Evolutionary conservation across 1,140 invertebrate genomes (phyloP).

Genomic region (Vollenhovia emeryi): DNA sequence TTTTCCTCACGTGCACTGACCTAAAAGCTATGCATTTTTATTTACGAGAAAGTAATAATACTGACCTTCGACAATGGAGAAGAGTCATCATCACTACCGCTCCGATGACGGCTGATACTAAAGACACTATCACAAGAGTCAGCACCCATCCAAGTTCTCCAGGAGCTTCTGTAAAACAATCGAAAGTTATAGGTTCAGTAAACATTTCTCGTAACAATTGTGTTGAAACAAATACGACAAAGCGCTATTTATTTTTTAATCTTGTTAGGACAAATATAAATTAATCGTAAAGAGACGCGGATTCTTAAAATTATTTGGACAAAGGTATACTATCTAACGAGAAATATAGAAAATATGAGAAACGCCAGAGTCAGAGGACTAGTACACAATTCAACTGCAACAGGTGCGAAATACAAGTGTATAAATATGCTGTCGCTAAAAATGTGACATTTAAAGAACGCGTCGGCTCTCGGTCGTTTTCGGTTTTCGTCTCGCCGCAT

Average conservation of each 20-base stretch:
- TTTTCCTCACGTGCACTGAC: neutral
- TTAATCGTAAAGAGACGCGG: neutral
- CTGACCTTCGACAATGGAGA: slow-evolving; percentile 85
- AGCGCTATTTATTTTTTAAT: neutral
- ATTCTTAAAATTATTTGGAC: neutral
- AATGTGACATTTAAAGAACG: slow-evolving; percentile 4
- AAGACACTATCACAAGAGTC: slow-evolving; percentile 85
- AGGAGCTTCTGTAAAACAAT: slow-evolving; percentile 82
- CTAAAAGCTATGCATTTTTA: neutral
- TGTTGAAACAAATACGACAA: neutral
- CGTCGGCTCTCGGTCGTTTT: neutral
- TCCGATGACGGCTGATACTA: slow-evolving; percentile 86
- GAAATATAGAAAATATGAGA: neutral
- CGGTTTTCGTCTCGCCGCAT: neutral
- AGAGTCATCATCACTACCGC: slow-evolving; percentile 86
- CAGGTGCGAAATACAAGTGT: neutral
- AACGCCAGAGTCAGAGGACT: neutral
- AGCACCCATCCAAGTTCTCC: slow-evolving; percentile 86
- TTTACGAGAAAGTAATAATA: slow-evolving; percentile 48
- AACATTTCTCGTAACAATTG: neutral
- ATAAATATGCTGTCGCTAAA: slow-evolving; percentile 10
- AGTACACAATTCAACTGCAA: neutral
- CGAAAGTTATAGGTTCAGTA: slow-evolving; percentile 4
- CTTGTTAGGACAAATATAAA: neutral
- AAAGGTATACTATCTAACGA: neutral